Conservation (phyloP, 2,888 invertebrate genomes). For the Epiperipatus broadwayi region DNA sequence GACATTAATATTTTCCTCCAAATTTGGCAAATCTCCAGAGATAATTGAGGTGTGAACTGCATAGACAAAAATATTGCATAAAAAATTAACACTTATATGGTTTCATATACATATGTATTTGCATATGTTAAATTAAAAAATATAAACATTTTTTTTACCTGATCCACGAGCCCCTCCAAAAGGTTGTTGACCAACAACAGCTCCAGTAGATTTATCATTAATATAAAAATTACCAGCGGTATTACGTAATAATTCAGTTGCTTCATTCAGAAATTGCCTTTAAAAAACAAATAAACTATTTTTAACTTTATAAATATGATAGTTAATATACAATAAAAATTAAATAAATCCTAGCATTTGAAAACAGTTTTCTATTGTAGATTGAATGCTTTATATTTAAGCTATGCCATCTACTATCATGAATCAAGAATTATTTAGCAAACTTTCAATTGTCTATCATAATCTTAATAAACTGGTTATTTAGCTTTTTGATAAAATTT, state of each 20-base stretch:
- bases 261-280: conserved; percentile 49
- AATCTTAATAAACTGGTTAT: too few relatives aligned
- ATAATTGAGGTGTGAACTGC: too few relatives aligned
- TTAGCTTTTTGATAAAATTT: too few relatives aligned
- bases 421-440: too few relatives aligned
- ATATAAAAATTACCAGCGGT: conserved; percentile 94
- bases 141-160: conserved; percentile 33
- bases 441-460: too few relatives aligned
- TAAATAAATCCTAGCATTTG: not conserved
- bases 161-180: conserved; percentile 93
- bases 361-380: not conserved
- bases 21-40: too few relatives aligned
- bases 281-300: conserved; percentile 16
- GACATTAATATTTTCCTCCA: too few relatives aligned
- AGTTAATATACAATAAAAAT: not conserved
- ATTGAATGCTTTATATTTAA: too few relatives aligned
- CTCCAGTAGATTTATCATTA: conserved; percentile 95
- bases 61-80: too few relatives aligned
- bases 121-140: not conserved
- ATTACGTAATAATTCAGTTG: conserved; percentile 65
- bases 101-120: not conserved
- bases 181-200: conserved; percentile 96
- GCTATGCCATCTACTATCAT: too few relatives aligned
- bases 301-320: not conserved
- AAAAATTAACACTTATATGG: too few relatives aligned